These are phyloP conservation scores for Cosmopolites sordidus DNA, from an alignment of 2,888 invertebrate genomes.

Conservation along the genomic window DNA sequence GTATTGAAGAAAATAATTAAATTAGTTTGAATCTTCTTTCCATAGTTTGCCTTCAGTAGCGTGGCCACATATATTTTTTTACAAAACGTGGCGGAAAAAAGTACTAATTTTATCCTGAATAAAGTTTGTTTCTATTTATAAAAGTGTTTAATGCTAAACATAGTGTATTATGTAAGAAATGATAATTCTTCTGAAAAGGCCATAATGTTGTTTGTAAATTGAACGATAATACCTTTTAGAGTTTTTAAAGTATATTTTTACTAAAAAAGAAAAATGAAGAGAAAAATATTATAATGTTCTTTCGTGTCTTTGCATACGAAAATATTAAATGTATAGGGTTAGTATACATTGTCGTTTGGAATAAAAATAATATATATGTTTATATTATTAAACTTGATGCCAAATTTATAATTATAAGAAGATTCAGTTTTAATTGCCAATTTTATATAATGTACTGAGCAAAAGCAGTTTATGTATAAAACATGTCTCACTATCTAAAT, in stretches of 20 bases:
- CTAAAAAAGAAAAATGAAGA: conserved; percentile 40
- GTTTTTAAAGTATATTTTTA: conserved; percentile 47
- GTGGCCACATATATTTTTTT: background rate
- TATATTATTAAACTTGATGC: conserved; percentile 38
- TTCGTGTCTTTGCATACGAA: conserved; percentile 39
- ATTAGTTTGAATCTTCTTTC: background rate
- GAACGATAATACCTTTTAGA: conserved; percentile 42
- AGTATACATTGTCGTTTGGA: conserved; percentile 41
- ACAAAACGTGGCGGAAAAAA: background rate
- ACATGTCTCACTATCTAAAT: too few species aligned
- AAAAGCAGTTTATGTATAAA: too few species aligned
- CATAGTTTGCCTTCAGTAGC: background rate
- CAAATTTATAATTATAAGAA: conserved; percentile 40
- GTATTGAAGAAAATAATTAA: too few species aligned
- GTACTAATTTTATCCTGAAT: conserved; percentile 25
- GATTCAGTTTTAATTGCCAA: conserved; percentile 8
- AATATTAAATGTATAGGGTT: conserved; percentile 46
- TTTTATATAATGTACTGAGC: background rate
- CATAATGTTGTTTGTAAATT: conserved; percentile 35
- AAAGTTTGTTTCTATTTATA: conserved; percentile 16
- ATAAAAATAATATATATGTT: conserved; percentile 27
- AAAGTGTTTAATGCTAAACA: conserved; percentile 12
- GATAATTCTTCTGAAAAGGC: conserved; percentile 25
- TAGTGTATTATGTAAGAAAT: conserved; percentile 3
- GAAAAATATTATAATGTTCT: conserved; percentile 39